Percentiles rank a stretch among this genome's conserved stretches.
Conservation (phyloP, 2,888 invertebrate genomes). For the Drosophila incognita region DNA sequence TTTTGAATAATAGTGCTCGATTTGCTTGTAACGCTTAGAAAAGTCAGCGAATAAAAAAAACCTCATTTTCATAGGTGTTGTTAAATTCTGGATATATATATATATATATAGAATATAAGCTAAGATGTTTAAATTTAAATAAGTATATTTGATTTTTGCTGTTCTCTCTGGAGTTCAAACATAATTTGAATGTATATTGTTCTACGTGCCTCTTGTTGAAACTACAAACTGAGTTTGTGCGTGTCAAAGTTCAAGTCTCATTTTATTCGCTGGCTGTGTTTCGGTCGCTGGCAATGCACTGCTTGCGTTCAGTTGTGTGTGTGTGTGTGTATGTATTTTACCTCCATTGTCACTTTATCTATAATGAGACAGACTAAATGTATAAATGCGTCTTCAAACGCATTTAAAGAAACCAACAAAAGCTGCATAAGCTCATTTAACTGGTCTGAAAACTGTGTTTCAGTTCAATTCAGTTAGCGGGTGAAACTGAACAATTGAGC, state of each 20-base stretch:
- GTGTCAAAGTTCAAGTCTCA: not conserved
- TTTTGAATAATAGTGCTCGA: not conserved
- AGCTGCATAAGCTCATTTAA: not conserved
- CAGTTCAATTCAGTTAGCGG: not conserved
- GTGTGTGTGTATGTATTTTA: not conserved
- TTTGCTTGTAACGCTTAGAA: not conserved
- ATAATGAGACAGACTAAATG: not conserved
- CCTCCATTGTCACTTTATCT: not conserved
- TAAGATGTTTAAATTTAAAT: not conserved
- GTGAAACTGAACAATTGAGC: not conserved
- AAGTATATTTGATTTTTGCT: not conserved
- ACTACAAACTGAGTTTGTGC: not conserved
- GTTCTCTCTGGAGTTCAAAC: not conserved
- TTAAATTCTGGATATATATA: too few species aligned
- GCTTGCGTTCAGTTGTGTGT: not conserved
- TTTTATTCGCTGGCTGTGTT: not conserved
- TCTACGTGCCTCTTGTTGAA: not conserved
- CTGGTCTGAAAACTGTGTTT: not conserved
- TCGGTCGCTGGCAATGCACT: not conserved
- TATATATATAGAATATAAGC: not conserved
- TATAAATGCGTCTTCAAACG: not conserved
- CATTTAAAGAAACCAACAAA: not conserved
- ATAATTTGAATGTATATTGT: not conserved
- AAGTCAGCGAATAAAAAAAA: not conserved
- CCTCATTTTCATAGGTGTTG: not conserved